A percentile compares a stretch with the other conserved stretches of the same genome.
Evolutionary conservation across 2,888 invertebrate genomes (phyloP).

Genomic region (Polylopha cassiicola): DNA sequence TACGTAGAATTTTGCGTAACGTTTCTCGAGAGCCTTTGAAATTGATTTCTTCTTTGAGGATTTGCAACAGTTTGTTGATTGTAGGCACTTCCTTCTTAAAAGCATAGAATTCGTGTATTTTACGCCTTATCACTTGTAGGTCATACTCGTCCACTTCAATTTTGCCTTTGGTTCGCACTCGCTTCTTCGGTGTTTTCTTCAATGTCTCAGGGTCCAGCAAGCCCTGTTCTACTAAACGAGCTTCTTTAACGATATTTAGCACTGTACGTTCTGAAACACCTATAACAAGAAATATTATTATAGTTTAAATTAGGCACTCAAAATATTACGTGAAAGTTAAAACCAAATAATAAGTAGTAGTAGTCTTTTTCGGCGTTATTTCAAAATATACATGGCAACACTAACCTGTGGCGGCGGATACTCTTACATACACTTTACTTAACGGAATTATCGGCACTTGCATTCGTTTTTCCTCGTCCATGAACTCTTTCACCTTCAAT

Average conservation of each 20-base stretch:
- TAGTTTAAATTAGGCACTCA: neutral
- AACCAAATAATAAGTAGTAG: no score
- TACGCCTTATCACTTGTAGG: conserved; percentile 62
- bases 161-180: conserved; percentile 65
- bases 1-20: conserved; percentile 61
- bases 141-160: conserved; percentile 70
- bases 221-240: conserved; percentile 66
- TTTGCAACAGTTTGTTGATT: conserved; percentile 64
- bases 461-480: conserved; percentile 72
- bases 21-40: conserved; percentile 70
- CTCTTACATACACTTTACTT: conserved; percentile 67
- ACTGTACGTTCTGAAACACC: conserved; percentile 69
- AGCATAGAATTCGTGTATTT: conserved; percentile 70
- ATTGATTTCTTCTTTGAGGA: conserved; percentile 65
- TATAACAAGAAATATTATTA: conserved; percentile 31
- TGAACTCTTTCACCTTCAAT: conserved; percentile 69
- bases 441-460: conserved; percentile 71
- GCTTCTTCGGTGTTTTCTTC: conserved; percentile 63
- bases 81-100: conserved; percentile 71
- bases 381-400: conserved; percentile 16
- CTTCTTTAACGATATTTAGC: conserved; percentile 66
- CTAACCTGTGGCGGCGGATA: conserved; percentile 67
- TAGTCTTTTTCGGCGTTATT: no score
- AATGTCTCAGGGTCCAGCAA: conserved; percentile 63
- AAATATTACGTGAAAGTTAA: no score